Base-by-base conservation (phyloP, 1,140 invertebrate genomes). In the Calliphora vicina region DNA sequence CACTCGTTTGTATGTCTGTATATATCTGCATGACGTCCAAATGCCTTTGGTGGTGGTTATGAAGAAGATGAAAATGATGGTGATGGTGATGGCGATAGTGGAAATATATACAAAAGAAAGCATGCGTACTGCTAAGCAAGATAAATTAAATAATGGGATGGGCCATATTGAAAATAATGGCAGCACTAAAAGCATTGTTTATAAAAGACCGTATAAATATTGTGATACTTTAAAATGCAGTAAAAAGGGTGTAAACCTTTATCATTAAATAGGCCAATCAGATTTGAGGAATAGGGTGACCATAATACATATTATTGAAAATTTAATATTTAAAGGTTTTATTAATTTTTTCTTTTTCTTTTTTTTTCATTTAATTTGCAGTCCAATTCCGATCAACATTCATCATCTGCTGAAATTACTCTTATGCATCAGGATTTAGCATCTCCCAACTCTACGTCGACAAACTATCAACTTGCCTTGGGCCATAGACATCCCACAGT, bases 371-470 rank as follows among this genome's bases (percentile, higher is more conserved):
- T 35, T 43, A 25, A 17, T 73, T 72, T 82, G 13, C 67, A 82
- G 81, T 82, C 81, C 6, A 82, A 57, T 26, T 82, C 81, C 27
- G 81, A 82, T 73, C 81, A 82, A 73, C 43, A 72, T 29, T 67
- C 61, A 67, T 72, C 81, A 20, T 26, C 50, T 17, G 20, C 27
- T n/a, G 61, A 82, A 10, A 29, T 45, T 29, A 45, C 27, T 29
- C 81, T 82, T 15, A 15, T 72, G 67, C 81, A 82, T 29, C 81
- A 71, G 67, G 61, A 82, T 25, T 43, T 82, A n/a, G 15, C 15
- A 4, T 20, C 26, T 0, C 26, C 15, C 23, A 73, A 42, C 50
- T 81, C 80, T n/a, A 25, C 23, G 10, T 8, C 50, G 15, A 23
- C 43, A 27, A 61, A 67, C 10, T 71, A 71, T 61, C 80, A 81